Evolutionary conservation across 2,113 vertebrate species (phyloP).

Genomic region (Acanthisitta chloris): DNA sequence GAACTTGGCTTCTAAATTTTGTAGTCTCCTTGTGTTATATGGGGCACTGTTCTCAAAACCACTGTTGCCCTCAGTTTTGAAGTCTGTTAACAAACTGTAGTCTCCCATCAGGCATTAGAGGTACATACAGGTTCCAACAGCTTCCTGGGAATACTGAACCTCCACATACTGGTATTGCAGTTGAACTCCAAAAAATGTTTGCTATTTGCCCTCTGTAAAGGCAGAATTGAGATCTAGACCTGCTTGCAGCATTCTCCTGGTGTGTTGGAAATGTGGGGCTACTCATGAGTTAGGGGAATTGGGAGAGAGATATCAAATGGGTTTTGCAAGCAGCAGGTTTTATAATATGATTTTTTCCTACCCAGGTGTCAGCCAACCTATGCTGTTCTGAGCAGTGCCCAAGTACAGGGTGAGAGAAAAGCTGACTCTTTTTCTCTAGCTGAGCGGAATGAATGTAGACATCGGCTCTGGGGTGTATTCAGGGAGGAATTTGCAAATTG

Average conservation of each 20-base stretch:
- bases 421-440: background rate
- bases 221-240: background rate
- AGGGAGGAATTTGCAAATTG: background rate
- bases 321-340: background rate
- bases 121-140: background rate
- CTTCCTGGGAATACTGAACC: background rate
- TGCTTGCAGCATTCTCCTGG: background rate
- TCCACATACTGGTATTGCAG: fast-evolving
- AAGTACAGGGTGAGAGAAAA: background rate
- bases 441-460: background rate
- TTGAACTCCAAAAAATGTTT: background rate
- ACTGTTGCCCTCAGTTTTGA: background rate
- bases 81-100: background rate
- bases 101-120: background rate
- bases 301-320: background rate
- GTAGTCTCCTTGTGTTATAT: background rate
- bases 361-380: background rate
- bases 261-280: background rate
- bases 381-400: background rate
- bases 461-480: background rate
- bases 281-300: background rate
- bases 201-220: background rate
- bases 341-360: background rate
- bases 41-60: background rate
- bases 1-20: background rate